Percentiles rank a stretch among this genome's conserved stretches.
Conservation (phyloP, 1,140 invertebrate genomes). For the Drosophila lowei region DNA sequence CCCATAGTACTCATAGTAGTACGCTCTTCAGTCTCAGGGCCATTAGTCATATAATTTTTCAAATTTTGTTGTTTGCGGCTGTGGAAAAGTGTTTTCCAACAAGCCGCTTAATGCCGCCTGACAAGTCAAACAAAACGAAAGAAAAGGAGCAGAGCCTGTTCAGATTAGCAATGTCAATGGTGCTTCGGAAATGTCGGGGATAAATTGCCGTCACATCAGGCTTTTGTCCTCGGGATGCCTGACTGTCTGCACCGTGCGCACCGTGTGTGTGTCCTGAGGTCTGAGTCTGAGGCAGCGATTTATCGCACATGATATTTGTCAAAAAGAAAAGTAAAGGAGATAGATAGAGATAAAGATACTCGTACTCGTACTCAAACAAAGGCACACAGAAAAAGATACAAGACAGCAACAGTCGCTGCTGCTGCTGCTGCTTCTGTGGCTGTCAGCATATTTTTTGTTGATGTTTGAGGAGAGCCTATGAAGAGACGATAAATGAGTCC, state of each 20-base stretch:
- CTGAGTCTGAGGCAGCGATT: conserved; percentile 52
- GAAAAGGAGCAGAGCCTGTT: conserved; percentile 38
- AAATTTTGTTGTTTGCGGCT: background rate
- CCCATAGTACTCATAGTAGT: background rate
- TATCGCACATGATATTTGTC: conserved; percentile 70
- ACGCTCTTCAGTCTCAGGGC: conserved; percentile 1
- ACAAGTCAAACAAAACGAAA: conserved; percentile 42
- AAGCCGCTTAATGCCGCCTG: conserved; percentile 25
- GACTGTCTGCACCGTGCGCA: conserved; percentile 6
- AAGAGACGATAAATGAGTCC: conserved; percentile 58
- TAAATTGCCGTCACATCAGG: conserved; percentile 47
- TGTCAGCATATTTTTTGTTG: conserved; percentile 67
- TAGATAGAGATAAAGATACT: conserved; percentile 51
- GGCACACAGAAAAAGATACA: conserved; percentile 27
- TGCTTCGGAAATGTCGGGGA: conserved; percentile 47
- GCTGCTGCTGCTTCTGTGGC: background rate
- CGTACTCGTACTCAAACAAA: conserved; percentile 20
- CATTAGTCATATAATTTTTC: conserved; percentile 40
- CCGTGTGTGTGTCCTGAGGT: conserved; percentile 1
- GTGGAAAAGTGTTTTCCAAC: conserved; percentile 18
- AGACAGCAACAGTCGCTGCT: conserved; percentile 11
- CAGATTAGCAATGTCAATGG: conserved; percentile 56
- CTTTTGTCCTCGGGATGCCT: conserved; percentile 51
- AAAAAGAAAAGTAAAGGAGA: conserved; percentile 26
- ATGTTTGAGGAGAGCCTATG: conserved; percentile 24